phyloP scores from a whole-genome alignment of 2,888 invertebrate genomes.

The Phrixothrix hirtus region DNA sequence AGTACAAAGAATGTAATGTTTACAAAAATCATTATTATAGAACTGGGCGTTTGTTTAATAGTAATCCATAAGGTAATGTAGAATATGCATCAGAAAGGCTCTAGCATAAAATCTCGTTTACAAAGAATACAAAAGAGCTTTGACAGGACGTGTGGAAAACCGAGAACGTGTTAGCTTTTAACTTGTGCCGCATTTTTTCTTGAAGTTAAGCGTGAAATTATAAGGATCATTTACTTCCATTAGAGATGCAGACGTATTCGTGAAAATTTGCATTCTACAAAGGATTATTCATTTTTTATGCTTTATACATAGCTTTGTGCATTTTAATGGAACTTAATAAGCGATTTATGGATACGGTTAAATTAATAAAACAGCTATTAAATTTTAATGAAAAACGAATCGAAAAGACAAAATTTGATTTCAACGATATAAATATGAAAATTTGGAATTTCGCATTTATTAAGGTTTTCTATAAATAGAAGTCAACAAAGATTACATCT shows the following conservation, averaged over 20 bases:
- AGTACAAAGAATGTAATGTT: too few relatives aligned
- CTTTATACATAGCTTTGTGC: not conserved
- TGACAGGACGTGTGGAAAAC: constrained; percentile 15
- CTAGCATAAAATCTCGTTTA: constrained; percentile 5
- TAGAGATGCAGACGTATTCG: not conserved
- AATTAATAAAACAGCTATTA: too few relatives aligned
- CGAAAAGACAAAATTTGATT: too few relatives aligned
- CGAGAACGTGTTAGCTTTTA: constrained; percentile 2
- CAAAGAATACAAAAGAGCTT: constrained; percentile 15
- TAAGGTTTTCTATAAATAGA: too few relatives aligned
- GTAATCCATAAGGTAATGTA: too few relatives aligned
- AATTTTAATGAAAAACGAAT: too few relatives aligned
- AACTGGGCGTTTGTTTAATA: too few relatives aligned
- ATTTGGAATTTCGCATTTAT: too few relatives aligned
- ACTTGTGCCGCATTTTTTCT: not conserved
- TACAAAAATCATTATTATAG: too few relatives aligned
- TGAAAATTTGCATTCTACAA: not conserved
- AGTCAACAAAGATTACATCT: too few relatives aligned
- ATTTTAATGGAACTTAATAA: not conserved
- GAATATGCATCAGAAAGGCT: constrained; percentile 7
- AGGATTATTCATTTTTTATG: constrained; percentile 1
- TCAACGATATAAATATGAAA: too few relatives aligned
- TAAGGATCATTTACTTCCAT: not conserved
- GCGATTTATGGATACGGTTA: too few relatives aligned
- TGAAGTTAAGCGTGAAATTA: not conserved